These are phyloP conservation scores for Aradophagus sp. DNA, from an alignment of 1,140 invertebrate genomes.

Conservation along the genomic window DNA sequence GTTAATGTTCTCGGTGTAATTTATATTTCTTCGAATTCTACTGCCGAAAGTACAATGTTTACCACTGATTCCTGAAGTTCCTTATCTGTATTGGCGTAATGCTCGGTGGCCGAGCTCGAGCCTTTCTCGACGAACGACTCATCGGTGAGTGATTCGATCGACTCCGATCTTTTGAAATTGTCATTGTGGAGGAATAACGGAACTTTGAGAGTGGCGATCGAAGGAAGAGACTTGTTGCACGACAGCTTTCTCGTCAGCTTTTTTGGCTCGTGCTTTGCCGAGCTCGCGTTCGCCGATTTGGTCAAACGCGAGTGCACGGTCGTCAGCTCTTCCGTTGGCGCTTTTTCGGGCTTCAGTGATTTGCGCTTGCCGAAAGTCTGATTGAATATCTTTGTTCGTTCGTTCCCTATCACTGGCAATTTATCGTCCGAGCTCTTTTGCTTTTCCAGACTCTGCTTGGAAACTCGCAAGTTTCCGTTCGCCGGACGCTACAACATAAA, in stretches of 20 bases:
- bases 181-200: slow-evolving; percentile 19
- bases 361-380: slow-evolving; percentile 30
- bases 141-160: slow-evolving; percentile 40
- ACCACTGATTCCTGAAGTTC: slow-evolving; percentile 36
- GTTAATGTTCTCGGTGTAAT: too few species aligned
- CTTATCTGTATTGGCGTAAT: slow-evolving; percentile 18
- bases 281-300: slow-evolving; percentile 30
- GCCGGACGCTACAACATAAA: slow-evolving; percentile 35
- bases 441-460: slow-evolving; percentile 10
- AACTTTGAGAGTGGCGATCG: slow-evolving; percentile 20
- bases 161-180: slow-evolving; percentile 35
- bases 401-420: slow-evolving; percentile 11
- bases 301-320: slow-evolving; percentile 29
- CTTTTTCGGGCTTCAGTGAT: slow-evolving; percentile 14
- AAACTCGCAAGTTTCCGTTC: slow-evolving; percentile 9
- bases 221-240: slow-evolving; percentile 39
- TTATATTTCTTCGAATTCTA: too few species aligned
- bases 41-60: too few species aligned
- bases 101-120: slow-evolving; percentile 37
- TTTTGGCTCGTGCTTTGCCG: not conserved
- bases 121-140: slow-evolving; percentile 51
- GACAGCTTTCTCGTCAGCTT: not conserved
- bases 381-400: slow-evolving; percentile 39
- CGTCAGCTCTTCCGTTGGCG: slow-evolving; percentile 7
- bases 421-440: slow-evolving; percentile 28